Evolutionary conservation across 2,888 invertebrate genomes (phyloP), one percentile per base, ranked within the genome.

Genomic region (Cerceris rybyensis): DNA sequence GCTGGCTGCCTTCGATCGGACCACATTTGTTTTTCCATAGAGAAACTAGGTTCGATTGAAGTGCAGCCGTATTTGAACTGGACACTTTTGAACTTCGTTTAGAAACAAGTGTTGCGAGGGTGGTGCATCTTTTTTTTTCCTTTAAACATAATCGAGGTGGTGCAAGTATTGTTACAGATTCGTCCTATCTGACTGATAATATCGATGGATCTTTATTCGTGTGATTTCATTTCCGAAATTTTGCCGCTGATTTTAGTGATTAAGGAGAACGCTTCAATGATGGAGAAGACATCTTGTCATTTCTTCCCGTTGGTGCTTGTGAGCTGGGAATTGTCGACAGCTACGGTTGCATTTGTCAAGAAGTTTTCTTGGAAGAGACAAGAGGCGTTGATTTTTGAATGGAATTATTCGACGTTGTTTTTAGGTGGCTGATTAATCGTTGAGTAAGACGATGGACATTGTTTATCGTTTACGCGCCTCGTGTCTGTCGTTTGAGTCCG

Each of bases 41-140:
- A 13, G 42, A 52, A 49, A 52, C 68, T 9, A 65, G 61, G 70
- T 82, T 85, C 83, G 78, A 82, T 86, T 72, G 86, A 91, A 91
- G 87, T 85, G 86, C 89, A 90, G 89, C 89, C 81, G 43, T 66
- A 71, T 76, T 90, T 82, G 83, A 87, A 91, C 87, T 83, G 89
- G 88, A 89, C 87, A 91, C 85, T 74, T 78, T 69, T 76, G 75
- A 82, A 13, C 59, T 67, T 54, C 67, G 43, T 65, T 50, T 54
- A 11, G 42, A 42, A 64, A 14, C 64, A 75, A 82, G 57, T 16
- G 75, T 78, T 72, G 85, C 80, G 86, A 86, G 87, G 88, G 86
- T 90, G 88, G 90, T 89, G 88, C 86, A 42, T 71, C 50, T 4
- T 42, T 67, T 4, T 54, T 7, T n/a, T 16, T 5, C 11, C 0